Evolutionary conservation across 2,888 invertebrate genomes (phyloP), one percentile per base, ranked within the genome.

Genomic region (Leptothorax acervorum): DNA sequence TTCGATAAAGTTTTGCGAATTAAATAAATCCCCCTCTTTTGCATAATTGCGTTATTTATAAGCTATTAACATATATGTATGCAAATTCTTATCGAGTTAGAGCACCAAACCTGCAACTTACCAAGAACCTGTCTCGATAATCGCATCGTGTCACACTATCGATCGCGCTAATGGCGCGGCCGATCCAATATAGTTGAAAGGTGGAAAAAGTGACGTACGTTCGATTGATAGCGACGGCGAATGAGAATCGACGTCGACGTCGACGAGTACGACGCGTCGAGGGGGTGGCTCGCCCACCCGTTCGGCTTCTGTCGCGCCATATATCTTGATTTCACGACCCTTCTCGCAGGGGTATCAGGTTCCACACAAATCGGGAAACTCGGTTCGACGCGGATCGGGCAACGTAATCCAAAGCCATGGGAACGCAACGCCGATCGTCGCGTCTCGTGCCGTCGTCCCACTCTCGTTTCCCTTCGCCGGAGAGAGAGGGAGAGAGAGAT

Each of bases 281-380:
- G 82, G 31, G 81, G 79, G 55, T 51, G 60, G 39, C 60, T n/a
- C n/a, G 55, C n/a, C 60, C 55, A 55, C 85, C 53, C 70, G 63
- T 12, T 0, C 57, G 48, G 51, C 63, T 83, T 90, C 84, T 78
- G 84, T 83, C 74, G 89, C 87, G 88, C 92, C 92, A 94, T 94
- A 94, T 94, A 94, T 94, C 94, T 95, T 94, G 94, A 94, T 95
- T 94, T 93, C 91, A 93, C 92, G 94, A 94, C 94, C 94, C 94
- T 93, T 92, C 65, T 66, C 93, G 92, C 94, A 93, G 92, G 93
- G 92, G 92, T 95, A 94, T 94, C 94, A 92, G 93, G 94, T 94
- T 94, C 91, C 94, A 92, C 94, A 92, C 91, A 94, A 95, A 95
- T 94, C 94, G 94, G 94, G 94, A 95, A 95, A 94, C 91, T 90